Evolutionary conservation across 1,140 invertebrate species (phyloP).

Genomic region (Tribolium madens): DNA sequence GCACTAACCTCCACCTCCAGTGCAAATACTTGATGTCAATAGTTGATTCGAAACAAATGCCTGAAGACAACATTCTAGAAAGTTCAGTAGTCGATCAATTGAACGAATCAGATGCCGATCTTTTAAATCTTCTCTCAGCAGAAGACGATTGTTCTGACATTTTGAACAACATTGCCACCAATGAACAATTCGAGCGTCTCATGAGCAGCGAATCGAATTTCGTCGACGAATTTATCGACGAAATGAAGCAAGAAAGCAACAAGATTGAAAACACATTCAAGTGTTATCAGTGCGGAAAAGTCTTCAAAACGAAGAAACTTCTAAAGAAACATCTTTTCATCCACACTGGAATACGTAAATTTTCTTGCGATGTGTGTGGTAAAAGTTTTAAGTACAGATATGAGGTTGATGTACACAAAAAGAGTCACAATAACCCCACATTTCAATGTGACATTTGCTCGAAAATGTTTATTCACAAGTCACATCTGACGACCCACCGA

Average conservation of each 20-base stretch:
- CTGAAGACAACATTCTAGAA: slow-evolving; percentile 53
- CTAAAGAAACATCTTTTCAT: slow-evolving; percentile 72
- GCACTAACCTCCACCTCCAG: slow-evolving; percentile 38
- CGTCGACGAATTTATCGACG: slow-evolving; percentile 42
- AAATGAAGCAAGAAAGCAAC: slow-evolving; percentile 5
- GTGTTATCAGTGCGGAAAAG: slow-evolving; percentile 68
- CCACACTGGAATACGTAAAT: slow-evolving; percentile 74
- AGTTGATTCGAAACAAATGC: slow-evolving; percentile 49
- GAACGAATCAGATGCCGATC: slow-evolving; percentile 57
- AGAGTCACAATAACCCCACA: slow-evolving; percentile 64
- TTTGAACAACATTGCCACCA: slow-evolving; percentile 57
- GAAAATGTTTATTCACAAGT: slow-evolving; percentile 77
- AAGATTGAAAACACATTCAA: slow-evolving; percentile 34
- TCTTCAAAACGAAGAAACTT: slow-evolving; percentile 68
- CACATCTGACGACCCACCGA: slow-evolving; percentile 75
- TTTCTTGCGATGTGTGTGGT: slow-evolving; percentile 68
- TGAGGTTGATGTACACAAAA: slow-evolving; percentile 68
- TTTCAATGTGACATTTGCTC: slow-evolving; percentile 61
- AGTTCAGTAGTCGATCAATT: slow-evolving; percentile 56
- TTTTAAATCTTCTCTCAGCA: slow-evolving; percentile 57
- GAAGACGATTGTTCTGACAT: slow-evolving; percentile 60
- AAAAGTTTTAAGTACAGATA: slow-evolving; percentile 58
- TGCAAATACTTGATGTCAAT: slow-evolving; percentile 51
- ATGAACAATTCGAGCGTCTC: slow-evolving; percentile 53
- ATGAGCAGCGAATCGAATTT: slow-evolving; percentile 53